These are phyloP conservation scores for Stramonita haemastoma DNA, from an alignment of 2,888 invertebrate species.

Conservation along the genomic window DNA sequence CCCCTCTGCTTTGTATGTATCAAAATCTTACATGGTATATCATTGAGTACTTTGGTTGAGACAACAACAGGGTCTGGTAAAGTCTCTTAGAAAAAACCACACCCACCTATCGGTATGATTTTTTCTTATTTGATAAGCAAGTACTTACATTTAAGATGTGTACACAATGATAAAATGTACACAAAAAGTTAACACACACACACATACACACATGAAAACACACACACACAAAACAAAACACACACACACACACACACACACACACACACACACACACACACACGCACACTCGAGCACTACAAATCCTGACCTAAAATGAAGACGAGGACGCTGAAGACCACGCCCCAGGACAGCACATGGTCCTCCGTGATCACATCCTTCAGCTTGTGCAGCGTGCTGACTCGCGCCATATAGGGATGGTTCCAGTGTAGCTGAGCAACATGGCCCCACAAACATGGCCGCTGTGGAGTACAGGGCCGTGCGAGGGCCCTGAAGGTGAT, in stretches of 20 bases:
- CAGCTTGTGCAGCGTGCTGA: conserved; percentile 69
- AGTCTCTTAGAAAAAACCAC: too few species aligned
- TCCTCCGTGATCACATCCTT: conserved; percentile 74
- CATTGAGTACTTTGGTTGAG: too few species aligned
- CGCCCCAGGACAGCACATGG: conserved; percentile 78
- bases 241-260: not conserved
- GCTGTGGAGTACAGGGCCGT: conserved; percentile 77
- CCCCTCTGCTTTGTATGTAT: too few species aligned
- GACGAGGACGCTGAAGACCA: conserved; percentile 78
- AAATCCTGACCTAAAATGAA: conserved; percentile 77
- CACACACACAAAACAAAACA: not conserved
- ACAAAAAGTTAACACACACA: not conserved
- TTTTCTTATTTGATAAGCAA: too few species aligned
- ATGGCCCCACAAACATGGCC: conserved; percentile 76
- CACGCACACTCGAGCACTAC: not conserved
- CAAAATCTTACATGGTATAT: too few species aligned
- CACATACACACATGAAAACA: not conserved
- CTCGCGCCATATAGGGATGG: conserved; percentile 72
- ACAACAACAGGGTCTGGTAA: too few species aligned
- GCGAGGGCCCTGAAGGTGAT: conserved; percentile 72
- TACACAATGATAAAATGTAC: too few species aligned
- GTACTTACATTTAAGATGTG: too few species aligned
- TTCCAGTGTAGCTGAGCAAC: conserved; percentile 75
- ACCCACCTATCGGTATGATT: too few species aligned
- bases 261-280: conserved; percentile 1